phyloP scores from a whole-genome alignment of 1,140 invertebrate genomes.

The Whitmania pigra region DNA sequence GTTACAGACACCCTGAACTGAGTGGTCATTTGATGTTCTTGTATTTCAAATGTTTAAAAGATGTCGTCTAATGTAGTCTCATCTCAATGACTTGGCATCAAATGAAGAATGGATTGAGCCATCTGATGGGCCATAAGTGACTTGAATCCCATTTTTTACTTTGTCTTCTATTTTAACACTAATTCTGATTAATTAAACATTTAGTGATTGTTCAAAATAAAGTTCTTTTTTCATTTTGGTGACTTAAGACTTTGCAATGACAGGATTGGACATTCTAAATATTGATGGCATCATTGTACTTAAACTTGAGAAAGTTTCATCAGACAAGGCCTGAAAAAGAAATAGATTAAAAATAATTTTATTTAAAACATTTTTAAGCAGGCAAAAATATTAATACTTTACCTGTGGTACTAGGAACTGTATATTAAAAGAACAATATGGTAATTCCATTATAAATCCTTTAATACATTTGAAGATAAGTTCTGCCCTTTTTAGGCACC shows the following conservation, averaged over 20 bases:
- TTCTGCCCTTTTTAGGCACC: conserved; percentile 89
- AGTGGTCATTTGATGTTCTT: too few relatives aligned
- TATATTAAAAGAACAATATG: conserved; percentile 63
- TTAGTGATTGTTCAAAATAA: too few relatives aligned
- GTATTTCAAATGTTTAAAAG: too few relatives aligned
- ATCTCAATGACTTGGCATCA: too few relatives aligned
- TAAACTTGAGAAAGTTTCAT: conserved; percentile 67
- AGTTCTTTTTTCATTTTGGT: too few relatives aligned
- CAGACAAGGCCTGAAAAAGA: conserved; percentile 64
- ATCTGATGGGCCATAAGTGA: too few relatives aligned
- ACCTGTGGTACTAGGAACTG: conserved; percentile 69
- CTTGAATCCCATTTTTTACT: conserved; percentile 1
- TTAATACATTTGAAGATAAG: conserved; percentile 96
- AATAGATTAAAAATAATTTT: too few relatives aligned
- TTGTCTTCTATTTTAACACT: background rate
- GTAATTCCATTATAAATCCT: conserved; percentile 97
- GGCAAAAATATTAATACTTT: conserved; percentile 18
- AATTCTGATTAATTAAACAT: background rate
- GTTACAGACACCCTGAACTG: too few relatives aligned
- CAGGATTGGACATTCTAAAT: conserved; percentile 76
- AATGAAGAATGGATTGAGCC: too few relatives aligned
- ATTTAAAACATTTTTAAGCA: too few relatives aligned
- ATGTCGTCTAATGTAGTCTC: too few relatives aligned
- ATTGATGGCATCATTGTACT: conserved; percentile 76
- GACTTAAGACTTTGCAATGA: conserved; percentile 43